These are phyloP conservation scores for Strix aluco DNA, from an alignment of 2,113 vertebrate species.

Conservation along the genomic window DNA sequence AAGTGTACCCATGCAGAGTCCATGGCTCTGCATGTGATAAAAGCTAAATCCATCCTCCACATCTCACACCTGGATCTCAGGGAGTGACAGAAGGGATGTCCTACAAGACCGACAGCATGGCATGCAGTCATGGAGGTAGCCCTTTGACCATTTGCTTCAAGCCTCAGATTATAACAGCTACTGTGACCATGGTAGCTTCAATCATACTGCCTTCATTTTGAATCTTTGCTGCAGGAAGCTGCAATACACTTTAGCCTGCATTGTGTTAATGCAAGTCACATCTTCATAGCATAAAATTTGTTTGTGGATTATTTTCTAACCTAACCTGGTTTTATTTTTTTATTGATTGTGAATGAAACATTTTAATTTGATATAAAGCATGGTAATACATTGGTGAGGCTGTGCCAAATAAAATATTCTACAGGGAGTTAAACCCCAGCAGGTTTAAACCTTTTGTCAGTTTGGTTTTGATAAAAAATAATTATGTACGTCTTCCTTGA, in stretches of 20 bases:
- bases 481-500: constrained; percentile 43
- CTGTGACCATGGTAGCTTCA: neutral
- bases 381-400: neutral
- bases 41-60: neutral
- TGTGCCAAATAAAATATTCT: constrained; percentile 8
- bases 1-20: fast-evolving
- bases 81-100: neutral
- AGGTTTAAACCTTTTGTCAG: constrained; percentile 42
- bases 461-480: constrained; percentile 50
- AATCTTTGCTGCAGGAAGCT: neutral
- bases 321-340: neutral
- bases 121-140: neutral
- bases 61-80: neutral
- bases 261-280: neutral
- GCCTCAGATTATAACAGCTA: neutral
- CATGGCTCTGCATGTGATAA: neutral
- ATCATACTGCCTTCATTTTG: neutral
- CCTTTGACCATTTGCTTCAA: neutral
- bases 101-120: fast-evolving
- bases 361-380: constrained; percentile 26
- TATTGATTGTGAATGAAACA: neutral
- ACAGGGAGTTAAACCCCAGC: neutral
- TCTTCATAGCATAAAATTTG: neutral
- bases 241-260: neutral
- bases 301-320: neutral